Evolutionary conservation across 2,113 vertebrate genomes (phyloP).

Genomic region (Capricornis sumatraensis): DNA sequence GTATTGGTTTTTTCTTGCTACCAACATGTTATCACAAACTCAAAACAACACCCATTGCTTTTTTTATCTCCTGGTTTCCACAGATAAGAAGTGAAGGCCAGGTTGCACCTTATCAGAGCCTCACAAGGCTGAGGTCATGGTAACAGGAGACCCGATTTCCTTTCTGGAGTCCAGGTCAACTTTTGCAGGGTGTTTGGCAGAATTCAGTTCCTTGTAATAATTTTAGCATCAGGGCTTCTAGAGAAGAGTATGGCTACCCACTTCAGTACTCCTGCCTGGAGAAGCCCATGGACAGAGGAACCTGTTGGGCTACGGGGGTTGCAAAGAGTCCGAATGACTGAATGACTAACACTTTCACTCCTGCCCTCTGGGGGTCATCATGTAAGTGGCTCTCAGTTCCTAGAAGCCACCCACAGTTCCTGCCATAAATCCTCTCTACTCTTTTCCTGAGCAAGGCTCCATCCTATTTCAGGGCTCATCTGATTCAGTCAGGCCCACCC

Average conservation of each 20-base stretch:
- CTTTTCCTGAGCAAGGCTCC: not conserved
- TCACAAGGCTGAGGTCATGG: not conserved
- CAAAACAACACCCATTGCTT: not conserved
- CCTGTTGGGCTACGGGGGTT: not conserved
- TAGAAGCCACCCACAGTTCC: not conserved
- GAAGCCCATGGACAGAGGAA: not conserved
- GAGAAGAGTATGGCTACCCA: not conserved
- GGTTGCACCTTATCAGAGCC: not conserved
- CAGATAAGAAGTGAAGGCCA: not conserved
- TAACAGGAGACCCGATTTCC: not conserved
- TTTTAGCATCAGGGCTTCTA: not conserved
- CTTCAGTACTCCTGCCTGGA: not conserved
- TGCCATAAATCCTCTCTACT: not conserved
- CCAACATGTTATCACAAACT: not conserved
- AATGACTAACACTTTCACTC: not conserved
- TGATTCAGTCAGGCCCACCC: not conserved
- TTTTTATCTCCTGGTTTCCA: not conserved
- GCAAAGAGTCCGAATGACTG: fast-evolving
- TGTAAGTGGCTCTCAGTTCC: not conserved
- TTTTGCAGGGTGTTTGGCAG: not conserved
- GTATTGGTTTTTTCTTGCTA: not conserved
- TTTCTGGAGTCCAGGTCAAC: not conserved
- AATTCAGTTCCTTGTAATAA: not conserved
- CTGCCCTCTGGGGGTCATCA: not conserved
- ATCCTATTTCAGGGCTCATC: not conserved